Conservation (phyloP, 2,888 invertebrate species). For the Tetanocera ferruginea region DNA sequence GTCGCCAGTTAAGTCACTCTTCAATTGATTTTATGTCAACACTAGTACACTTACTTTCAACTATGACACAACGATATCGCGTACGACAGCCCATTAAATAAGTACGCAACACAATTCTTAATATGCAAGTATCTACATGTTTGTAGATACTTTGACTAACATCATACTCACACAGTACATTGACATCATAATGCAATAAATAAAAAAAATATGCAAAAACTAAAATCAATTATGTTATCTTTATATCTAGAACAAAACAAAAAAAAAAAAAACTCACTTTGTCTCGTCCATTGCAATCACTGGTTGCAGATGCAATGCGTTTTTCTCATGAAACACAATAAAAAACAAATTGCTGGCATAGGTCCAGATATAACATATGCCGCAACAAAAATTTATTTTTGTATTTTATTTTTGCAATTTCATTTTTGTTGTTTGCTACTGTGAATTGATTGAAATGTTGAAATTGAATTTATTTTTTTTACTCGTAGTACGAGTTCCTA, state of each 20-base stretch:
- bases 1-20: too few relatives aligned
- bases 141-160: too few relatives aligned
- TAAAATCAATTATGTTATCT: slow-evolving; percentile 1
- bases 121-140: too few relatives aligned
- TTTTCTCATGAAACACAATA: slow-evolving; percentile 5
- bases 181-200: neutral
- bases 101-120: too few relatives aligned
- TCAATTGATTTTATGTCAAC: neutral
- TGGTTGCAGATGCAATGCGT: slow-evolving; percentile 27
- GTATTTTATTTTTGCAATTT: slow-evolving; percentile 1
- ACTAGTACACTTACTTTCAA: neutral
- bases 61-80: neutral
- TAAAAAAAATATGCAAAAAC: neutral
- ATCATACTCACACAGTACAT: neutral
- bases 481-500: neutral
- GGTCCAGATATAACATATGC: slow-evolving; percentile 22
- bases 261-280: slow-evolving; percentile 17
- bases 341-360: slow-evolving; percentile 11
- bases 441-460: neutral
- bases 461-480: slow-evolving; percentile 9
- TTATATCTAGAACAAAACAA: neutral
- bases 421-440: neutral
- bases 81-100: too few relatives aligned
- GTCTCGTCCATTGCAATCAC: slow-evolving; percentile 15
- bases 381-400: slow-evolving; percentile 19